Conservation (phyloP, 2,888 invertebrate species). For the Taenaris catops region DNA sequence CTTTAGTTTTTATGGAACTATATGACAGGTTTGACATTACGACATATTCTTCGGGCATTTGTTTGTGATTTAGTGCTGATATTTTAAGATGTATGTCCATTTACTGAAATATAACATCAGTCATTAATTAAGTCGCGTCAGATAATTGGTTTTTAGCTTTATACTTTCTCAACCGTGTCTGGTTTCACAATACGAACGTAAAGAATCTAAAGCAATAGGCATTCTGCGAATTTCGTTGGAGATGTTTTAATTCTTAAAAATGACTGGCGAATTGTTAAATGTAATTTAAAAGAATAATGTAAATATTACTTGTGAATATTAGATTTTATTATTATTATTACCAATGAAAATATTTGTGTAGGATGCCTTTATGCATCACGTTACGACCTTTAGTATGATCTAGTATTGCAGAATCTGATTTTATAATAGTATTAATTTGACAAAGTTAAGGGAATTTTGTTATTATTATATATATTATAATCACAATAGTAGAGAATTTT, state of each 20-base stretch:
- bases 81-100: too few species aligned
- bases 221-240: conserved; percentile 17
- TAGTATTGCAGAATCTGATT: conserved; percentile 34
- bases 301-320: conserved; percentile 56
- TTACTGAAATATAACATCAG: too few species aligned
- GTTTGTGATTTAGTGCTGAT: too few species aligned
- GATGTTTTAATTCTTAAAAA: conserved; percentile 11
- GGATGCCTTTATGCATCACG: conserved; percentile 55
- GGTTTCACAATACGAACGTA: too few species aligned
- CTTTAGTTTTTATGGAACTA: too few species aligned
- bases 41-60: too few species aligned
- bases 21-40: too few species aligned
- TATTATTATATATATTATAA: too few species aligned
- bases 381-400: conserved; percentile 45
- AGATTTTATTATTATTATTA: conserved; percentile 50
- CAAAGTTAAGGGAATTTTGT: conserved; percentile 8
- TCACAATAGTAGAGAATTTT: conserved; percentile 15
- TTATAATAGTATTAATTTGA: conserved; percentile 19
- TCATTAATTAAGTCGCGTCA: too few species aligned
- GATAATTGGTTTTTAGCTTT: too few species aligned
- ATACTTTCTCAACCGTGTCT: too few species aligned
- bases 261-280: conserved; percentile 16
- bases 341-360: conserved; percentile 53
- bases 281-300: too few species aligned
- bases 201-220: conserved; percentile 14